Conservation (phyloP, 1,140 invertebrate species). For the Drosophila kikkawai region DNA sequence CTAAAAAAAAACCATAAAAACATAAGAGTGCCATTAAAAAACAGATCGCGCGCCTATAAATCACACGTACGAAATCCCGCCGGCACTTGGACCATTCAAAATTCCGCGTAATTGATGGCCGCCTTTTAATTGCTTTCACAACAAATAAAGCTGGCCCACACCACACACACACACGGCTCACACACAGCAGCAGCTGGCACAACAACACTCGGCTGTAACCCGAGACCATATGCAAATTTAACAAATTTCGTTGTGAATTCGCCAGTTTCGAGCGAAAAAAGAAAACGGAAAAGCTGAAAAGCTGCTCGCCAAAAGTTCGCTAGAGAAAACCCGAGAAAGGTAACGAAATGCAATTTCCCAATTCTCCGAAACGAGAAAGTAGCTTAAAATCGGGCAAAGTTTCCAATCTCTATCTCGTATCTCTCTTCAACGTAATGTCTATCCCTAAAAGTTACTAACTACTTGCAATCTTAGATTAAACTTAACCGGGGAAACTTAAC, state of each 20-base stretch:
- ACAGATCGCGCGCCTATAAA: slow-evolving; percentile 76
- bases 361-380: slow-evolving; percentile 36
- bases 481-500: slow-evolving; percentile 30
- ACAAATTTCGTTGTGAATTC: slow-evolving; percentile 82
- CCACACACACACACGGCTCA: slow-evolving; percentile 5
- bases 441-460: slow-evolving; percentile 53
- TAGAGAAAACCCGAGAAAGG: slow-evolving; percentile 66
- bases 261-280: slow-evolving; percentile 60
- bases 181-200: slow-evolving; percentile 35
- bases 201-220: slow-evolving; percentile 45
- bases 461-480: slow-evolving; percentile 36
- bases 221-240: slow-evolving; percentile 72
- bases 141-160: slow-evolving; percentile 69
- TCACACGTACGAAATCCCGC: slow-evolving; percentile 54
- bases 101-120: slow-evolving; percentile 78
- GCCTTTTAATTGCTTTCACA: slow-evolving; percentile 79
- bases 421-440: neutral
- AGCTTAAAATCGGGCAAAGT: slow-evolving; percentile 31
- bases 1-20: slow-evolving; percentile 62
- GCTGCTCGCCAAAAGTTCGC: slow-evolving; percentile 58
- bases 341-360: slow-evolving; percentile 62
- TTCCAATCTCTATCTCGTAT: slow-evolving; percentile 6
- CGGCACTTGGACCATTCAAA: slow-evolving; percentile 52
- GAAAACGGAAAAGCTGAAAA: slow-evolving; percentile 38
- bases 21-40: slow-evolving; percentile 63